These are phyloP conservation scores for Platerodrilus igneus DNA, from an alignment of 2,888 invertebrate species.

Conservation along the genomic window DNA sequence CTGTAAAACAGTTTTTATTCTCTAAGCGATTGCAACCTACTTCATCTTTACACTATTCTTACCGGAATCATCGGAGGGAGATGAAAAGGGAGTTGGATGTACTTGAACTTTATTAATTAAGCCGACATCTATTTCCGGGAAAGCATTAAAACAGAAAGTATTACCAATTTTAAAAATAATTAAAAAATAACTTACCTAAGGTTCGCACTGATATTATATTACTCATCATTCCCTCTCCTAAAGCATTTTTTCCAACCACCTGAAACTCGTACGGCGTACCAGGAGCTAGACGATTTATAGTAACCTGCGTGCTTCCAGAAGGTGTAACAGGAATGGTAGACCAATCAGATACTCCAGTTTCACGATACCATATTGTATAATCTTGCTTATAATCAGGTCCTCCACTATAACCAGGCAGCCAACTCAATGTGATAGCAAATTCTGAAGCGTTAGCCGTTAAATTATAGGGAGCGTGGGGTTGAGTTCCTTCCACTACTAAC, in stretches of 20 bases:
- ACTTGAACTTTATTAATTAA: constrained; percentile 58
- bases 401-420: constrained; percentile 94
- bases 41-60: too few relatives aligned
- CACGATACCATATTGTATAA: constrained; percentile 92
- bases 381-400: constrained; percentile 93
- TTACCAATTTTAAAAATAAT: constrained; percentile 6
- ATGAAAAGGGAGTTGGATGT: constrained; percentile 64
- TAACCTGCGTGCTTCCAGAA: constrained; percentile 82
- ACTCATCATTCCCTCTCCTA: constrained; percentile 95
- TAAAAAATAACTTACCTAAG: constrained; percentile 61
- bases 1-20: too few relatives aligned
- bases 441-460: constrained; percentile 84
- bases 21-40: too few relatives aligned
- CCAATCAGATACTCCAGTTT: constrained; percentile 86
- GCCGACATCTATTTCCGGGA: constrained; percentile 49
- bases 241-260: constrained; percentile 89
- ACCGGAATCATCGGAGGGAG: constrained; percentile 68
- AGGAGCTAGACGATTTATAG: constrained; percentile 85
- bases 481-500: constrained; percentile 87
- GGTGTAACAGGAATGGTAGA: constrained; percentile 90
- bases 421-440: constrained; percentile 84
- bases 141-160: constrained; percentile 27
- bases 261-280: constrained; percentile 94
- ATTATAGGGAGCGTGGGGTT: constrained; percentile 96
- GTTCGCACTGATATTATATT: constrained; percentile 86